A percentile compares a stretch with the other conserved stretches of the same genome.
Conservation (phyloP, 53 echinoderm and acorn worm genomes). For the Pentamera pediparva region DNA sequence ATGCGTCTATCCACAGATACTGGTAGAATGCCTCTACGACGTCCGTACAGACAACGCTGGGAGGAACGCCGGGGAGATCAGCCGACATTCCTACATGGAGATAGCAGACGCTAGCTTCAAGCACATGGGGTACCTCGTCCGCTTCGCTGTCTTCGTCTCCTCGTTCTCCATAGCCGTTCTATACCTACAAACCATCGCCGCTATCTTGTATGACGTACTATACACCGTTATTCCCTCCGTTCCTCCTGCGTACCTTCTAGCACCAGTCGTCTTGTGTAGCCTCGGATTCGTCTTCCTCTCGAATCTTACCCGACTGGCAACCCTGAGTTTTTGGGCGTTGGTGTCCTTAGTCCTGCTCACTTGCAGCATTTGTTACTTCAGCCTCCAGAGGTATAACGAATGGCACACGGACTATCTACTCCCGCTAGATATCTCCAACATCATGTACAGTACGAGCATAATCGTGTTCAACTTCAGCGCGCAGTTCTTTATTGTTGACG, state of each 20-base stretch:
- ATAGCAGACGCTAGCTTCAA: slow-evolving; percentile 1
- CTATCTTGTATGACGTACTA: neutral
- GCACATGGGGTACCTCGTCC: neutral
- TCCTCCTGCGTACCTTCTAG: neutral
- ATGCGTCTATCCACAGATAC: slow-evolving; percentile 14
- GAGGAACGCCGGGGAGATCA: neutral
- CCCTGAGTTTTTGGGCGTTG: neutral
- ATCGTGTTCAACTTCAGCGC: slow-evolving; percentile 8
- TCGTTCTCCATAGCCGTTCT: neutral
- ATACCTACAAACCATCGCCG: slow-evolving; percentile 9
- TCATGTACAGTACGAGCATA: neutral
- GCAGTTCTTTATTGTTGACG: slow-evolving; percentile 9
- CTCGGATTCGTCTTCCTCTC: neutral
- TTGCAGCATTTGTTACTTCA: neutral
- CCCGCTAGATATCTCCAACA: neutral
- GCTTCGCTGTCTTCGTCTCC: neutral
- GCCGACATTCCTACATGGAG: slow-evolving; percentile 11
- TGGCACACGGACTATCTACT: slow-evolving; percentile 1
- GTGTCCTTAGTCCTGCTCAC: neutral
- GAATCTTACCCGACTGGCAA: neutral
- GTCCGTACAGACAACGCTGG: neutral
- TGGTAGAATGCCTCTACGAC: neutral
- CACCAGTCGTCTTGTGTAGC: neutral
- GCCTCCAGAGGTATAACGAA: neutral
- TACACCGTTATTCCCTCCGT: neutral